Percentiles rank a stretch among this genome's conserved stretches.
These are phyloP conservation scores for Autographa pulchrina DNA, from an alignment of 2,888 invertebrate genomes.

Conservation along the genomic window DNA sequence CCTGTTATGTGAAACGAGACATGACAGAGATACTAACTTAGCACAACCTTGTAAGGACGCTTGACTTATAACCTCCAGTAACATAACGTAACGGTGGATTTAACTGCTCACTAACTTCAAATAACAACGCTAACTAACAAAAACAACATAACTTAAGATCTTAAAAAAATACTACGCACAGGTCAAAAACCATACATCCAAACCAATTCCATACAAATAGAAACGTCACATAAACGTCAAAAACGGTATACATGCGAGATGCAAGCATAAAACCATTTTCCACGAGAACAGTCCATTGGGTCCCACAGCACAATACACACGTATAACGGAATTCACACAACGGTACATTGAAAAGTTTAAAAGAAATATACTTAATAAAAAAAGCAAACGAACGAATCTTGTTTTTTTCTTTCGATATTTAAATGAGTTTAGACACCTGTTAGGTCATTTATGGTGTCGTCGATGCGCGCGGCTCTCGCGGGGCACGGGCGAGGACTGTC, in stretches of 20 bases:
- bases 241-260: slow-evolving; percentile 57
- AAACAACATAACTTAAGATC: background rate
- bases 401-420: slow-evolving; percentile 67
- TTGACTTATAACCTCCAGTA: slow-evolving; percentile 14
- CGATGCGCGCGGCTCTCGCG: slow-evolving; percentile 75
- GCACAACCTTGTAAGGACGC: slow-evolving; percentile 55
- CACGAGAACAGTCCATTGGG: slow-evolving; percentile 70
- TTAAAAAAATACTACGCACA: slow-evolving; percentile 27
- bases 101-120: background rate
- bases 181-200: slow-evolving; percentile 46
- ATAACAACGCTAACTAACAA: background rate
- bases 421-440: slow-evolving; percentile 74
- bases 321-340: slow-evolving; percentile 74
- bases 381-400: slow-evolving; percentile 78
- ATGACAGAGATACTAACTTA: slow-evolving; percentile 25
- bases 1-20: slow-evolving; percentile 33
- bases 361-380: slow-evolving; percentile 57
- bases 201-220: slow-evolving; percentile 52
- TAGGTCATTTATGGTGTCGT: slow-evolving; percentile 64
- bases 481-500: slow-evolving; percentile 83
- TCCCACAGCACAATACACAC: slow-evolving; percentile 79
- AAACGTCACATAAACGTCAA: slow-evolving; percentile 55
- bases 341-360: slow-evolving; percentile 67
- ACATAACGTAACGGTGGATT: slow-evolving; percentile 10
- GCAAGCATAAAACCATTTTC: slow-evolving; percentile 63